Evolutionary conservation across 2,797 vertebrate species (phyloP).

Genomic region (Poecilia wingei): DNA sequence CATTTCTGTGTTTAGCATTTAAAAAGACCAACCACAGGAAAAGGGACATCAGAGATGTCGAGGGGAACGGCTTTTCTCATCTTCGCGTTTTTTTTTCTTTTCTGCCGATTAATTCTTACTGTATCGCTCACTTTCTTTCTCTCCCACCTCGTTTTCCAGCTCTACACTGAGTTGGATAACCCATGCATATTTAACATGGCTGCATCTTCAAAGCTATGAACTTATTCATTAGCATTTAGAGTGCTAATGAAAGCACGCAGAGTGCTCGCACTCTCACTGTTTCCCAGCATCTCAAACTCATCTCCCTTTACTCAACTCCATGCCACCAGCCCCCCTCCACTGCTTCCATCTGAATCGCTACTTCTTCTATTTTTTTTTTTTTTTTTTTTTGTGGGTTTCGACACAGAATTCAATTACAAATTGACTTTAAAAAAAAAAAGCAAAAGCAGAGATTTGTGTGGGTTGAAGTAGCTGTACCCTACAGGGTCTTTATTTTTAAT

Average conservation of each 20-base stretch:
- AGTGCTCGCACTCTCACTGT: constrained; percentile 64
- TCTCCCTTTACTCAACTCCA: constrained; percentile 34
- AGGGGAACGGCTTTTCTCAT: constrained; percentile 1
- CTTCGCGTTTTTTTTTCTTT: constrained; percentile 3
- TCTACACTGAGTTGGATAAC: constrained; percentile 51
- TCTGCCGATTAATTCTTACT: constrained; percentile 32
- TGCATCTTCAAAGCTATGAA: constrained; percentile 80
- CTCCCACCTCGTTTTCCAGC: constrained; percentile 32
- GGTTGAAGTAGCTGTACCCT: constrained; percentile 43
- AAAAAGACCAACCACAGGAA: neutral
- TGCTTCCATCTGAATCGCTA: constrained; percentile 15
- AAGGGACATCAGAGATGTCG: constrained; percentile 2
- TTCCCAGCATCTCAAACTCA: constrained; percentile 50
- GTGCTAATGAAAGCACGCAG: constrained; percentile 78
- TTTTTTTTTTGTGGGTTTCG: constrained; percentile 31
- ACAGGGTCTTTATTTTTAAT: constrained; percentile 24
- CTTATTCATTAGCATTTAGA: constrained; percentile 82
- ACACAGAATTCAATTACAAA: constrained; percentile 50
- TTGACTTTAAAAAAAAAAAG: neutral
- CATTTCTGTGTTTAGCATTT: constrained; percentile 14
- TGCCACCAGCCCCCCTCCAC: constrained; percentile 18
- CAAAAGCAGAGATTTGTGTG: constrained; percentile 32
- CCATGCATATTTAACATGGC: constrained; percentile 79
- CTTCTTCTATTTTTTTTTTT: constrained; percentile 17
- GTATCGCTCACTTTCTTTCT: constrained; percentile 26